phyloP scores from a whole-genome alignment of 2,113 vertebrate species.

The Ciconia stormi region DNA sequence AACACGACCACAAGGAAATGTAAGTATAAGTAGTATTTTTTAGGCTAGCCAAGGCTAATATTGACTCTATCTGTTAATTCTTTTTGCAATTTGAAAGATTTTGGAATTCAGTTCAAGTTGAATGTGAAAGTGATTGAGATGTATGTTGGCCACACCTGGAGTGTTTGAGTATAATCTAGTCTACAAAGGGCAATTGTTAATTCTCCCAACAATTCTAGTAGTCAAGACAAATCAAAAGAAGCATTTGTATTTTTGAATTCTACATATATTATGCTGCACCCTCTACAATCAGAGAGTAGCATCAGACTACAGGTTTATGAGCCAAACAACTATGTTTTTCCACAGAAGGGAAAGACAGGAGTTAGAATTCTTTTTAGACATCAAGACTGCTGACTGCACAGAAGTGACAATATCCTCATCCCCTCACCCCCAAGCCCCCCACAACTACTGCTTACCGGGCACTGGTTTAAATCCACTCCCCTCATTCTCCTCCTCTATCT shows the following conservation, averaged over 20 bases:
- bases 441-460: constrained; percentile 76
- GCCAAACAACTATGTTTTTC: neutral
- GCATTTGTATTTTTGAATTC: neutral
- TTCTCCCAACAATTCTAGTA: neutral
- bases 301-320: neutral
- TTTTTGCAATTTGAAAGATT: neutral
- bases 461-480: constrained; percentile 75
- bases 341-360: neutral
- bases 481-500: constrained; percentile 81
- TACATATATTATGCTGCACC: neutral
- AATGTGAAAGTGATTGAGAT: neutral
- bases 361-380: neutral
- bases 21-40: neutral
- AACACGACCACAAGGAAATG: neutral
- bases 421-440: neutral
- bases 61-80: neutral
- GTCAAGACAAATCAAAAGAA: neutral
- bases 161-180: neutral
- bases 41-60: neutral
- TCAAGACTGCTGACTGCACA: neutral
- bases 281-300: neutral
- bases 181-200: neutral
- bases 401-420: neutral
- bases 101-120: neutral
- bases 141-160: neutral